Percentiles rank a stretch among this genome's conserved stretches.
Conservation (phyloP, 2,113 vertebrate genomes). For the Isurus oxyrinchus region DNA sequence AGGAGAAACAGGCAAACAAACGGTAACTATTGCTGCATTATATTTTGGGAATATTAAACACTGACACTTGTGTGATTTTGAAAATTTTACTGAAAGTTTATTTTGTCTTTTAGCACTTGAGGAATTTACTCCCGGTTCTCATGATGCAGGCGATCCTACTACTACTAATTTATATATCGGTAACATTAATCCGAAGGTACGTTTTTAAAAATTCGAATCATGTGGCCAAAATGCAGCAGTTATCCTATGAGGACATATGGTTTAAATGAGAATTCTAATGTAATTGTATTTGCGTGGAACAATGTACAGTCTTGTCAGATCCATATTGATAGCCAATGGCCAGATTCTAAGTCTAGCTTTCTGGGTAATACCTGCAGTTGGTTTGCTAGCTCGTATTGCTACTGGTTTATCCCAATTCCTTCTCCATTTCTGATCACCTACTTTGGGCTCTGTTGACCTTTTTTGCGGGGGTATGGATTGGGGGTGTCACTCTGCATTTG, state of each 20-base stretch:
- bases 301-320: not conserved
- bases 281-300: not conserved
- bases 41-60: constrained; percentile 37
- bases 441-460: not conserved
- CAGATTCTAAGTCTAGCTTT: no score
- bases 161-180: constrained; percentile 97
- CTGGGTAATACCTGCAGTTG: no score
- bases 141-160: constrained; percentile 95
- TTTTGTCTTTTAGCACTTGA: constrained; percentile 72
- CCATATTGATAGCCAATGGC: not conserved
- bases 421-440: not conserved
- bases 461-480: not conserved
- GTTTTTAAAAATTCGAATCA: not conserved
- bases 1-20: constrained; percentile 94
- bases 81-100: not conserved
- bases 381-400: not conserved
- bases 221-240: not conserved
- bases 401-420: not conserved
- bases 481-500: not conserved
- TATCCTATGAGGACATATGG: no score
- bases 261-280: not conserved
- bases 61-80: constrained; percentile 40
- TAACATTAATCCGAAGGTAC: constrained; percentile 97
- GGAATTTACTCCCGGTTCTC: constrained; percentile 93
- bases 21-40: constrained; percentile 68